These are phyloP conservation scores for Hyles lineata DNA, from an alignment of 2,888 invertebrate genomes.

Conservation along the genomic window DNA sequence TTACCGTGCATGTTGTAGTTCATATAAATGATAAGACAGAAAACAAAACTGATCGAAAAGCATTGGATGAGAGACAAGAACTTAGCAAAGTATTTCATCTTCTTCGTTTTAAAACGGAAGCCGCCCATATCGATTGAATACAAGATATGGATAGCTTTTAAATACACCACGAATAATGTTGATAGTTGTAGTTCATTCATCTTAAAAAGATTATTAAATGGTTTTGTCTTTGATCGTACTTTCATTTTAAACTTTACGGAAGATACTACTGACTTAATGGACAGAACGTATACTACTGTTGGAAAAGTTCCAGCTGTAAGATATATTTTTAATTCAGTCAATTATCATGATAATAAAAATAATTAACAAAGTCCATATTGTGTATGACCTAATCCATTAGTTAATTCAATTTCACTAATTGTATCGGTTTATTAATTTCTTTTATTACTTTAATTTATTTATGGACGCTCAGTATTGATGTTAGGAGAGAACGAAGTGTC, in stretches of 20 bases:
- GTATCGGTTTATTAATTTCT: not conserved
- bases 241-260: not conserved
- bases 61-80: not conserved
- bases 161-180: not conserved
- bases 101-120: not conserved
- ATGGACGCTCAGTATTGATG: not conserved
- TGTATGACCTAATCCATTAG: not conserved
- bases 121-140: conserved; percentile 9
- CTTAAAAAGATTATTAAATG: too few species aligned
- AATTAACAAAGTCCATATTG: too few species aligned
- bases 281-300: too few species aligned
- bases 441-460: not conserved
- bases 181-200: not conserved
- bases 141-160: not conserved
- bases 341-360: too few species aligned
- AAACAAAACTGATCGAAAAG: not conserved
- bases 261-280: too few species aligned
- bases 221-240: not conserved
- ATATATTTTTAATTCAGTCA: too few species aligned
- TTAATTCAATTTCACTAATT: not conserved
- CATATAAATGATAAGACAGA: not conserved
- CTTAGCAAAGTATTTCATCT: conserved; percentile 1
- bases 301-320: too few species aligned
- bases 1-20: not conserved
- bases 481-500: too few species aligned